Percentiles rank a stretch among this genome's conserved stretches.
phyloP scores from a whole-genome alignment of 2,888 invertebrate genomes.

The Alsophila aescularia region DNA sequence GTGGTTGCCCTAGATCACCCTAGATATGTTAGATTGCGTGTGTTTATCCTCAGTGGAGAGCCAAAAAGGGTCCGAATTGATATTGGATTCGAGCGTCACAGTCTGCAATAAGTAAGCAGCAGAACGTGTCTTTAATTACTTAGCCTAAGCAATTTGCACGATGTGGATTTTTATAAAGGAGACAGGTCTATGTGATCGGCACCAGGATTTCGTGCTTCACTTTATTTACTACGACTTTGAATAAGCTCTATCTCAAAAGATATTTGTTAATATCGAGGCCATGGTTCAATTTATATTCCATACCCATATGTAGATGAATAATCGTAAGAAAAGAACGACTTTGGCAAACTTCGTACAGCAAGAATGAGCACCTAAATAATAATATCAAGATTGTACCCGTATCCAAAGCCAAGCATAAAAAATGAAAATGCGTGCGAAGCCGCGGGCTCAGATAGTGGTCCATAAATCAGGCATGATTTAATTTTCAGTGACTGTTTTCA shows the following conservation, averaged over 20 bases:
- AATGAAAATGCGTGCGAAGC: too few species aligned
- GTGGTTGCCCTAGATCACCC: constrained; percentile 30
- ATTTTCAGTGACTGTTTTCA: not conserved
- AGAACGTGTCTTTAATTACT: not conserved
- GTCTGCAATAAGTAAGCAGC: not conserved
- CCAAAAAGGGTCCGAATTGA: constrained; percentile 9
- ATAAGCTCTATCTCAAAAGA: too few species aligned
- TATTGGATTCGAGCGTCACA: constrained; percentile 1
- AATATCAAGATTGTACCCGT: constrained; percentile 20
- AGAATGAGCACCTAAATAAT: constrained; percentile 14
- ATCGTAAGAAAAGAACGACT: constrained; percentile 8
- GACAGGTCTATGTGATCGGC: too few species aligned
- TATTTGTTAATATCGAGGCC: too few species aligned
- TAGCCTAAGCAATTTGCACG: too few species aligned
- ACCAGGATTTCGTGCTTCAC: too few species aligned
- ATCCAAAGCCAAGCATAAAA: constrained; percentile 16
- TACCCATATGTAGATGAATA: not conserved
- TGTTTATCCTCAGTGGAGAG: constrained; percentile 12
- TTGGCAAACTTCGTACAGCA: constrained; percentile 20
- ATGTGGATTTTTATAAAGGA: too few species aligned
- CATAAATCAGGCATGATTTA: not conserved
- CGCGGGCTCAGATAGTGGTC: too few species aligned
- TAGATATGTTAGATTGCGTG: constrained; percentile 15
- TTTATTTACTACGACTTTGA: too few species aligned
- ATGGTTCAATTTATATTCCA: too few species aligned